phyloP scores from a whole-genome alignment of 2,888 invertebrate genomes.

The Nomada fabriciana region DNA sequence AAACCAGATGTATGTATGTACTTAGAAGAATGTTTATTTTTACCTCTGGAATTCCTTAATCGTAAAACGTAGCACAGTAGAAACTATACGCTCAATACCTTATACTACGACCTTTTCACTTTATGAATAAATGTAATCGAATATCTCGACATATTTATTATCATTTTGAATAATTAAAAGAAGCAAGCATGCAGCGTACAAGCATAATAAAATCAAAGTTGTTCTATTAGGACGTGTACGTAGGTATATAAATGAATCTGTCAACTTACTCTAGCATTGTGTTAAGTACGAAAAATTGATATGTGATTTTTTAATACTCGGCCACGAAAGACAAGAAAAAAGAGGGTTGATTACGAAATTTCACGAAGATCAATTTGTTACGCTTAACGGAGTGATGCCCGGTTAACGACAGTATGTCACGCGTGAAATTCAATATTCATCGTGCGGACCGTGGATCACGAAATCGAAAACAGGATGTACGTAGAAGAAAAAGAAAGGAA shows the following conservation, averaged over 20 bases:
- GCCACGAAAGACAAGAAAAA: slow-evolving; percentile 1
- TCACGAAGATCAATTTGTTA: slow-evolving; percentile 43
- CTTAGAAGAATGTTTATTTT: too few relatives aligned
- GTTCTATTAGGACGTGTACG: too few relatives aligned
- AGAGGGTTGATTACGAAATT: slow-evolving; percentile 42
- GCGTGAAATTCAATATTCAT: slow-evolving; percentile 53
- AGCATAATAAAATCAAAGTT: too few relatives aligned
- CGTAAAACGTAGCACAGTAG: neutral
- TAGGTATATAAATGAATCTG: neutral
- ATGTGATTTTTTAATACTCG: neutral
- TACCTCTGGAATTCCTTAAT: neutral
- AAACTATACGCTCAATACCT: too few relatives aligned
- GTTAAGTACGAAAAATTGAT: slow-evolving; percentile 3
- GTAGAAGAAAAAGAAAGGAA: neutral
- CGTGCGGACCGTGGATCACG: slow-evolving; percentile 17
- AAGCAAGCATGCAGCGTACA: too few relatives aligned
- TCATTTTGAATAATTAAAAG: too few relatives aligned
- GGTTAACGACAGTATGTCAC: slow-evolving; percentile 45
- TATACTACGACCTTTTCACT: too few relatives aligned
- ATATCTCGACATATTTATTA: too few relatives aligned
- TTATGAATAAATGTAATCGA: too few relatives aligned
- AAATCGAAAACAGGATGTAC: slow-evolving; percentile 12
- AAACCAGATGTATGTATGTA: neutral
- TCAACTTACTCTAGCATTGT: neutral
- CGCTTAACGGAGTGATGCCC: slow-evolving; percentile 32